These are phyloP conservation scores for Melanocharis versteri DNA, from an alignment of 2,113 vertebrate genomes.

Conservation along the genomic window DNA sequence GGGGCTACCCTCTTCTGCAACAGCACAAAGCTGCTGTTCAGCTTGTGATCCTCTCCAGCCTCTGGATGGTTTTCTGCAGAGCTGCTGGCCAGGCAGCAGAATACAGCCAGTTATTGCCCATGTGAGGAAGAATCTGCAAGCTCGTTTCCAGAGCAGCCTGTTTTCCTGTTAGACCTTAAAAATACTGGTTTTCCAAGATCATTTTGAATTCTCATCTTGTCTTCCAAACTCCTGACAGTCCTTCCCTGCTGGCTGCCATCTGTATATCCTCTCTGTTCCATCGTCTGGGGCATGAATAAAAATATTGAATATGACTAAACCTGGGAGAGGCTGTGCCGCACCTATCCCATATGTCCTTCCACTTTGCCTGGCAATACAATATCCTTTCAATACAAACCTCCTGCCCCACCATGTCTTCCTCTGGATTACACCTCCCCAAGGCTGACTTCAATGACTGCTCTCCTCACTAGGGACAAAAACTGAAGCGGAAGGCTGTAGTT, in stretches of 20 bases:
- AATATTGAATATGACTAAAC: not conserved
- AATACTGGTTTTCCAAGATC: not conserved
- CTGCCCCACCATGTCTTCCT: not conserved
- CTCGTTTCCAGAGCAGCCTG: not conserved
- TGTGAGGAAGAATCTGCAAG: not conserved
- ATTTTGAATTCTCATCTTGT: constrained; percentile 51
- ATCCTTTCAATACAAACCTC: not conserved
- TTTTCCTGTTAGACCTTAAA: constrained; percentile 16
- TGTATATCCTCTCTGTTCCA: constrained; percentile 51
- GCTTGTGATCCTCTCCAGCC: not conserved
- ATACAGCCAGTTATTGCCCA: not conserved
- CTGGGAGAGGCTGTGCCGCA: not conserved
- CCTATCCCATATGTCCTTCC: constrained; percentile 16
- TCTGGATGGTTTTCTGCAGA: not conserved
- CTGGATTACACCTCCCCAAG: not conserved
- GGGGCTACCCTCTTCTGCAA: not conserved
- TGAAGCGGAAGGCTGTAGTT: not conserved
- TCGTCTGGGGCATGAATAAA: constrained; percentile 32
- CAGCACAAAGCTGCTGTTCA: not conserved
- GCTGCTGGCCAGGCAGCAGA: not conserved
- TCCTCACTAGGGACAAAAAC: not conserved
- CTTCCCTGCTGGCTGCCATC: constrained; percentile 63
- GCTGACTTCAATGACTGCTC: not conserved
- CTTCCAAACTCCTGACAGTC: constrained; percentile 54
- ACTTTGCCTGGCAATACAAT: not conserved